These are phyloP conservation scores for Sapayoa aenigma DNA, from an alignment of 2,113 vertebrate species.

Conservation along the genomic window DNA sequence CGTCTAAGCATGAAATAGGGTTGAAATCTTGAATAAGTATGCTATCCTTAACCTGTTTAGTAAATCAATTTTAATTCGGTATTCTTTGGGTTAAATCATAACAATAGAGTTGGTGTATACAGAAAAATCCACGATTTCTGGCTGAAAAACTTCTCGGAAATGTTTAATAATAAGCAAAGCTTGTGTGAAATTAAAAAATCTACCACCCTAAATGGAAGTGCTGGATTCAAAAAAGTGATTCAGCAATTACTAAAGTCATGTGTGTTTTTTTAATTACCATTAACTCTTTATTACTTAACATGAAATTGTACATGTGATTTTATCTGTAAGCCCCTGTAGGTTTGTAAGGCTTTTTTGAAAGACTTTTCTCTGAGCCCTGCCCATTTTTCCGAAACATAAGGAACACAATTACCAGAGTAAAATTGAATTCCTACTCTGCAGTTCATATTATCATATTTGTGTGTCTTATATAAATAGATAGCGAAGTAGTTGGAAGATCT, in stretches of 20 bases:
- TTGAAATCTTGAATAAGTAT: constrained; percentile 77
- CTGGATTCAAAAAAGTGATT: constrained; percentile 61
- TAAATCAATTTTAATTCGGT: constrained; percentile 80
- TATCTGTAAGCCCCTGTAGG: constrained; percentile 41
- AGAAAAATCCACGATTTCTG: constrained; percentile 56
- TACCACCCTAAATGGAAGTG: constrained; percentile 9
- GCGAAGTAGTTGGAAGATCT: constrained; percentile 10
- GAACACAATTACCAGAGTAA: not conserved
- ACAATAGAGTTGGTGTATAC: constrained; percentile 56
- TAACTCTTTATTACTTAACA: constrained; percentile 62
- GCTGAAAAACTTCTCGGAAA: constrained; percentile 57
- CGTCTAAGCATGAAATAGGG: constrained; percentile 84
- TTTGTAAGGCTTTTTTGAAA: constrained; percentile 20
- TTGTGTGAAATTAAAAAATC: constrained; percentile 51
- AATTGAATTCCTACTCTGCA: not conserved
- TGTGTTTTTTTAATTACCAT: constrained; percentile 49
- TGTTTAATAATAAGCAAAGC: constrained; percentile 66
- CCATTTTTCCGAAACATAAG: not conserved
- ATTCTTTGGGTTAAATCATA: constrained; percentile 76
- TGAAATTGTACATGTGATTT: constrained; percentile 46
- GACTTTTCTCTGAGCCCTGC: not conserved
- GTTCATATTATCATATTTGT: not conserved
- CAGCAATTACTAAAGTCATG: constrained; percentile 24
- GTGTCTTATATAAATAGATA: constrained; percentile 47
- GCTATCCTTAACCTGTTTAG: constrained; percentile 81